Conservation (phyloP, 2,888 invertebrate genomes). For the Clusia tigrina region DNA sequence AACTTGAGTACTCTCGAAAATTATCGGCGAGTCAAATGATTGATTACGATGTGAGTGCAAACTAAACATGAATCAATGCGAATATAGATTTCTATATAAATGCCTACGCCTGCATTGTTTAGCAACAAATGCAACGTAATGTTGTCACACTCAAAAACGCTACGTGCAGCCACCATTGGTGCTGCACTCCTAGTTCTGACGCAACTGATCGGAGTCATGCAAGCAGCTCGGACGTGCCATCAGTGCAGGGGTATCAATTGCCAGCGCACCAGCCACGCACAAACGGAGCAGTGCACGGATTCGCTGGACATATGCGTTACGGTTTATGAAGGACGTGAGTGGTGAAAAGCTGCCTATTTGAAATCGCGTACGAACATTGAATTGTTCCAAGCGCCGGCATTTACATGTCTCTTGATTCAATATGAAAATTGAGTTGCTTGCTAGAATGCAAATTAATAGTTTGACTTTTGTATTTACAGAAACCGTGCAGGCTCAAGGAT, state of each 20-base stretch:
- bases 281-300: slow-evolving; percentile 42
- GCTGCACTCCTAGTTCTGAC: slow-evolving; percentile 25
- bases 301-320: slow-evolving; percentile 49
- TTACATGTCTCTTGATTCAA: background rate
- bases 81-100: slow-evolving; percentile 8
- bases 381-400: too few relatives aligned
- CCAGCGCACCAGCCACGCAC: slow-evolving; percentile 40
- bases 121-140: slow-evolving; percentile 7
- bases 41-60: background rate
- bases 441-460: background rate
- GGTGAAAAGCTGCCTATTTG: background rate
- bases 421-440: background rate
- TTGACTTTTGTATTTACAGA: slow-evolving; percentile 21
- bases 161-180: slow-evolving; percentile 2
- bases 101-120: too few relatives aligned
- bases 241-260: slow-evolving; percentile 50
- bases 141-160: slow-evolving; percentile 6
- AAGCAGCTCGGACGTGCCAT: slow-evolving; percentile 41
- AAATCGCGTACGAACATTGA: too few relatives aligned
- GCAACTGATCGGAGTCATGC: slow-evolving; percentile 15
- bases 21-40: background rate
- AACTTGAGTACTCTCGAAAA: background rate
- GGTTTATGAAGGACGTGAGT: slow-evolving; percentile 44
- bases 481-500: slow-evolving; percentile 46
- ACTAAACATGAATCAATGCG: background rate